Evolutionary conservation across 2,113 vertebrate genomes (phyloP).

Genomic region (Arenaria interpres): DNA sequence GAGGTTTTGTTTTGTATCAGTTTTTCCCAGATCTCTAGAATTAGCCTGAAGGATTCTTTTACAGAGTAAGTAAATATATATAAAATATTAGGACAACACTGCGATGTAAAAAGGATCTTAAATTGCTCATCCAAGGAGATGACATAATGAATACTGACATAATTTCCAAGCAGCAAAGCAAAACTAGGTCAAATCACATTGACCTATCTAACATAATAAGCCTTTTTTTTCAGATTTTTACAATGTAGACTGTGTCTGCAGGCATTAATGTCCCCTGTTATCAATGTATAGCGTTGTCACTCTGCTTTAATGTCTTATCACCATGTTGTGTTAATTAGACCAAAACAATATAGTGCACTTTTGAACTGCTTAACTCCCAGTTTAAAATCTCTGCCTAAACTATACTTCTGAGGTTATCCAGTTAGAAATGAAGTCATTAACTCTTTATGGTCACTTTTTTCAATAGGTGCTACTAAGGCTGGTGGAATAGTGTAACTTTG

Average conservation of each 20-base stretch:
- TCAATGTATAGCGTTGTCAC: slow-evolving; percentile 69
- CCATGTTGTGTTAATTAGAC: slow-evolving; percentile 75
- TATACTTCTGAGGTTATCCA: background rate
- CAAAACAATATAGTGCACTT: slow-evolving; percentile 72
- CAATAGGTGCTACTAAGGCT: background rate
- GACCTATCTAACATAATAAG: slow-evolving; percentile 79
- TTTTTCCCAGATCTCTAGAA: slow-evolving; percentile 43
- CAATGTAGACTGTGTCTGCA: slow-evolving; percentile 73
- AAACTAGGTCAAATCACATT: slow-evolving; percentile 82
- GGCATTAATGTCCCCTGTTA: slow-evolving; percentile 77
- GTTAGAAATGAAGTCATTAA: background rate
- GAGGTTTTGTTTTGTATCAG: background rate
- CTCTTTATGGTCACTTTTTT: background rate
- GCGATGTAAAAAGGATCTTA: slow-evolving; percentile 73
- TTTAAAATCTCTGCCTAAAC: background rate
- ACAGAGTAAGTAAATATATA: slow-evolving; percentile 62
- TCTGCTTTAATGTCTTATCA: slow-evolving; percentile 72
- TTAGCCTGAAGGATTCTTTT: slow-evolving; percentile 60
- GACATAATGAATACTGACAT: slow-evolving; percentile 82
- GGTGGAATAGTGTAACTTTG: background rate
- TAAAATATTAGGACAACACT: slow-evolving; percentile 62
- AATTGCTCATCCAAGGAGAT: slow-evolving; percentile 76
- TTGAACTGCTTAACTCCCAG: slow-evolving; percentile 42
- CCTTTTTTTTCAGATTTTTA: slow-evolving; percentile 70
- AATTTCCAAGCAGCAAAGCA: slow-evolving; percentile 77